These are phyloP conservation scores for Euzetes globulus DNA, from an alignment of 2,888 invertebrate species.

Conservation along the genomic window DNA sequence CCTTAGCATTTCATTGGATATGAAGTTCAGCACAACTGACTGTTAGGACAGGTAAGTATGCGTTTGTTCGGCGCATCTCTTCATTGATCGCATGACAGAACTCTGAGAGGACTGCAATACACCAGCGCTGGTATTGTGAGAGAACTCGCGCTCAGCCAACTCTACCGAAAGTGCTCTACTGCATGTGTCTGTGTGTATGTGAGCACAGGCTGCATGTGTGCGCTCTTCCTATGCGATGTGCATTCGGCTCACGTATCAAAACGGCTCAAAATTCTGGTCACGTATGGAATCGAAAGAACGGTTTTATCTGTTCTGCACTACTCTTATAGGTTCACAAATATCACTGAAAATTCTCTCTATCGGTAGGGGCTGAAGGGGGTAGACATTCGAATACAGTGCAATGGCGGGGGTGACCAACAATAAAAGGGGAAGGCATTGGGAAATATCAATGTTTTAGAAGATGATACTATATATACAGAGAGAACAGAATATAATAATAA, in stretches of 20 bases:
- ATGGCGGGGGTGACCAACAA: background rate
- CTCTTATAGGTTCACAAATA: conserved; percentile 24
- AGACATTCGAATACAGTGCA: background rate
- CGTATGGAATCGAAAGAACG: conserved; percentile 19
- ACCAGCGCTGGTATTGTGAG: background rate
- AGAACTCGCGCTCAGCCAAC: conserved; percentile 7
- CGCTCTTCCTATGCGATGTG: background rate
- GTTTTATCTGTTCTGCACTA: conserved; percentile 21
- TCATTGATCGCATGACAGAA: conserved; percentile 26
- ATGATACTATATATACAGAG: conserved; percentile 8
- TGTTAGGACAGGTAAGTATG: conserved; percentile 29
- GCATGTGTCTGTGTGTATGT: background rate
- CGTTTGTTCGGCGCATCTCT: conserved; percentile 25
- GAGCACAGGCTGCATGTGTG: background rate
- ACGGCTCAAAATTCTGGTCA: conserved; percentile 1
- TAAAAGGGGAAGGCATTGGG: background rate
- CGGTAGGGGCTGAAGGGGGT: background rate
- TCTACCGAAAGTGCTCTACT: background rate
- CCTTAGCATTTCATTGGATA: conserved; percentile 25
- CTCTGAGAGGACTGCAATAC: background rate
- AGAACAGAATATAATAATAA: background rate
- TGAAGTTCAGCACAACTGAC: background rate
- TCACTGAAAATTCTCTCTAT: background rate
- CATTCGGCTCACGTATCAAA: background rate
- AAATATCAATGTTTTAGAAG: conserved; percentile 24